Conservation (phyloP, 2,113 vertebrate genomes). For the Mystacornis crossleyi region DNA sequence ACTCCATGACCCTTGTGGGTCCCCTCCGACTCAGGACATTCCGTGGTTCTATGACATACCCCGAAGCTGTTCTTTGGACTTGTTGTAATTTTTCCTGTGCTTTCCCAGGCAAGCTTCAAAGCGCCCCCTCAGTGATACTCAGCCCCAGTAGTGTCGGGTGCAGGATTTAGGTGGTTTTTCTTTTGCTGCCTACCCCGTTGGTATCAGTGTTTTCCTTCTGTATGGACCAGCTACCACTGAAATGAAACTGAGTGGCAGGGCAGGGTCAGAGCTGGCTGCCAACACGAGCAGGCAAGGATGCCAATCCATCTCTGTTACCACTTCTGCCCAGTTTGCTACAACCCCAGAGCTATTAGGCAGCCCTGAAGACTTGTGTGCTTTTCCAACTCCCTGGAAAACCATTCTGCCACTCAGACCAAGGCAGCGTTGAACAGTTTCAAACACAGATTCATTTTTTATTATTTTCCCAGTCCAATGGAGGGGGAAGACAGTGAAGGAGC, state of each 20-base stretch:
- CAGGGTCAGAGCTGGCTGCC: neutral
- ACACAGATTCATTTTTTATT: neutral
- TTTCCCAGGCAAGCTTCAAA: neutral
- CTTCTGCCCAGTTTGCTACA: neutral
- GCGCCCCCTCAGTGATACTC: neutral
- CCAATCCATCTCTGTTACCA: neutral
- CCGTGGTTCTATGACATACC: neutral
- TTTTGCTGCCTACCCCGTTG: neutral
- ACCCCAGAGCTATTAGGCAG: neutral
- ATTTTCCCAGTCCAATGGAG: neutral
- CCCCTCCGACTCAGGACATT: neutral
- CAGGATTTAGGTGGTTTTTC: neutral
- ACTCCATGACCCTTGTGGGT: neutral
- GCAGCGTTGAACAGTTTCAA: neutral
- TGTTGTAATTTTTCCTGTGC: neutral
- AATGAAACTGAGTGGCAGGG: neutral
- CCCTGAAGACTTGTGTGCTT: neutral
- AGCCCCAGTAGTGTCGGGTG: neutral
- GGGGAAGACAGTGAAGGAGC: neutral
- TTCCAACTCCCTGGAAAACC: neutral
- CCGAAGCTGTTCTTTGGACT: neutral
- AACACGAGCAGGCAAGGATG: neutral
- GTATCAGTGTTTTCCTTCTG: neutral
- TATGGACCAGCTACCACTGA: neutral
- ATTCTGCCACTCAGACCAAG: neutral